Conservation (phyloP, 1,140 invertebrate genomes). For the Eupeodes corollae region DNA sequence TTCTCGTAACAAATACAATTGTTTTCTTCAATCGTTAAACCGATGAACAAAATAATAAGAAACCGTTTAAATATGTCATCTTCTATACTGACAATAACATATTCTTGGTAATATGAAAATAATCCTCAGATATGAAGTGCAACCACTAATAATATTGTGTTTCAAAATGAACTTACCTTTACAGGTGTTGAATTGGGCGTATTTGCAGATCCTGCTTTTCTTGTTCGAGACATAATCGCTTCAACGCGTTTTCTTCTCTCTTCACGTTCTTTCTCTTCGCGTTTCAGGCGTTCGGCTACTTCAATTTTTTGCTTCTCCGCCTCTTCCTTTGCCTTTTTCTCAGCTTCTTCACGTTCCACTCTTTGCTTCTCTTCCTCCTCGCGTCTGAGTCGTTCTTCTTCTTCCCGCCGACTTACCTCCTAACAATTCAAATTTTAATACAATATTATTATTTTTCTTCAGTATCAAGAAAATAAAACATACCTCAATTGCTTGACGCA, state of each 20-base stretch:
- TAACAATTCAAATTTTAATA: slow-evolving; percentile 10
- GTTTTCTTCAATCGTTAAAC: too few species aligned
- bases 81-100: too few species aligned
- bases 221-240: slow-evolving; percentile 70
- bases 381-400: slow-evolving; percentile 47
- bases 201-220: slow-evolving; percentile 49
- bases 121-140: too few species aligned
- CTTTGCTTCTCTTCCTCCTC: slow-evolving; percentile 59
- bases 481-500: slow-evolving; percentile 58
- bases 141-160: too few species aligned
- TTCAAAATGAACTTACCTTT: slow-evolving; percentile 27
- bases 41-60: too few species aligned
- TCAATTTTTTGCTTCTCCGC: slow-evolving; percentile 64
- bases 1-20: too few species aligned
- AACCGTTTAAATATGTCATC: too few species aligned
- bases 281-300: slow-evolving; percentile 59
- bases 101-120: too few species aligned
- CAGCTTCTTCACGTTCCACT: slow-evolving; percentile 63
- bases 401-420: slow-evolving; percentile 52
- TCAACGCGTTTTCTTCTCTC: slow-evolving; percentile 66
- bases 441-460: not conserved
- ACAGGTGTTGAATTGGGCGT: slow-evolving; percentile 39
- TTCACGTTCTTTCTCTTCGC: slow-evolving; percentile 69
- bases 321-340: slow-evolving; percentile 63
- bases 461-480: slow-evolving; percentile 1